Conservation (phyloP, 2,113 vertebrate genomes). For the Epinephelus lanceolatus region DNA sequence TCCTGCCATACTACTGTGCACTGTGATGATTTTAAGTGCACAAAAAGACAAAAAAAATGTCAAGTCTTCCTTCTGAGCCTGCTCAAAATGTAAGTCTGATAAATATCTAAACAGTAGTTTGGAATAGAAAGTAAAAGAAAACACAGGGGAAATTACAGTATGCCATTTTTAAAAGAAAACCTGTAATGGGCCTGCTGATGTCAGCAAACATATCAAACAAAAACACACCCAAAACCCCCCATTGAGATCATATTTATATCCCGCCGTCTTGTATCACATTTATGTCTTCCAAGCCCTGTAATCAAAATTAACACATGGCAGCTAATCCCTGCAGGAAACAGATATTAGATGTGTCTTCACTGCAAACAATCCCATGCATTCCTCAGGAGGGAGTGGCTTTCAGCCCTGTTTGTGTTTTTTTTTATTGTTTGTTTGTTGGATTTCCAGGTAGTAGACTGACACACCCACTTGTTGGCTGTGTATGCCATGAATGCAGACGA, state of each 20-base stretch:
- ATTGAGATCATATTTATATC: conserved; percentile 8
- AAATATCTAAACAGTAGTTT: neutral
- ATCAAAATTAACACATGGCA: neutral
- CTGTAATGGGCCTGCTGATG: neutral
- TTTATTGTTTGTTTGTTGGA: conserved; percentile 10
- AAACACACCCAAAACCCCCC: neutral
- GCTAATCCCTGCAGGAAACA: conserved; percentile 2
- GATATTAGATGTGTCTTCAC: neutral
- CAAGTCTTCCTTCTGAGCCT: neutral
- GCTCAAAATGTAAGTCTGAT: conserved; percentile 12
- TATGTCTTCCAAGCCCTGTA: neutral
- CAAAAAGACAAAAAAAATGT: neutral
- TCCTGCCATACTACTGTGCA: neutral
- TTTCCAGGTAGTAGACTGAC: conserved; percentile 20
- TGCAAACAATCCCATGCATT: conserved; percentile 25
- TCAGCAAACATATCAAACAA: neutral
- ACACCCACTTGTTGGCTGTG: neutral
- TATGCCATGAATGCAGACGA: neutral
- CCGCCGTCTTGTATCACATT: neutral
- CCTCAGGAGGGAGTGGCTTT: conserved; percentile 26
- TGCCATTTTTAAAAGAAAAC: neutral
- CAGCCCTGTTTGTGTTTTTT: neutral
- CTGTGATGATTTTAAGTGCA: neutral
- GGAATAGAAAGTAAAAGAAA: conserved; percentile 22
- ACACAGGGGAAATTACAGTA: neutral